Base-by-base conservation (phyloP, 2,888 invertebrate species). In the Eledone cirrhosa region DNA sequence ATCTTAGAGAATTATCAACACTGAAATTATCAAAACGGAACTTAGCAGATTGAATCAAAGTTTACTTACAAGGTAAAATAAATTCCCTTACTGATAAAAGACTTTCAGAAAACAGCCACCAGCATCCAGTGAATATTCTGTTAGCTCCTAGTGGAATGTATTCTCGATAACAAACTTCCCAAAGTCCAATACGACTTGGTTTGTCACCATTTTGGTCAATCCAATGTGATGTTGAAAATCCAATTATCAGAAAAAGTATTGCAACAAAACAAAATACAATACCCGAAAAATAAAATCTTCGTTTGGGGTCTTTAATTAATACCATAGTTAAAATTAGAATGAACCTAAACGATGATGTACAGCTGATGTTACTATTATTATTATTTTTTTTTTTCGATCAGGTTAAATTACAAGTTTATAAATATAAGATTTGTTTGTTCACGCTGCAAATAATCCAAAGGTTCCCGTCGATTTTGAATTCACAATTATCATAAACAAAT, bases 21-120 rank as follows among this genome's bases (percentile, higher is more conserved):
- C 8, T 41, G 41, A 41, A 41, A 11, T 41, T 41, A 41, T 41
- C 2, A 41, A 41, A 41, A 41, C 41, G 3, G 41, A 41, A 41
- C 11, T 41, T 41, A 41, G 11, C 11, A 41, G 8, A 41, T 41
- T 41, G n/a, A n/a, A n/a, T n/a, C n/a, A 41, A 41, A 41, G 41
- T 41, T 72, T 78, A 92, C 93, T 93, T 91, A 95, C 95, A 94
- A 76, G 97, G 97, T 84, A 97, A 91, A 13, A 98, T 91, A 87
- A 97, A 95, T 87, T 97, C 95, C 88, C 96, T 95, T 84, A 98
- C 96, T 79, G 97, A 97, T 89, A 97, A 96, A 90, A 96, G 97
- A 91, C 98, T 97, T 90, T 97, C 97, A 91, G 97, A 96, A 88
- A 98, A 97, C 81, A 98, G 95, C 96, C 98, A 98, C 96, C 97